A percentile compares a stretch with the other conserved stretches of the same genome.
Conservation (phyloP, 1,140 invertebrate genomes). For the Colletes gigas region DNA sequence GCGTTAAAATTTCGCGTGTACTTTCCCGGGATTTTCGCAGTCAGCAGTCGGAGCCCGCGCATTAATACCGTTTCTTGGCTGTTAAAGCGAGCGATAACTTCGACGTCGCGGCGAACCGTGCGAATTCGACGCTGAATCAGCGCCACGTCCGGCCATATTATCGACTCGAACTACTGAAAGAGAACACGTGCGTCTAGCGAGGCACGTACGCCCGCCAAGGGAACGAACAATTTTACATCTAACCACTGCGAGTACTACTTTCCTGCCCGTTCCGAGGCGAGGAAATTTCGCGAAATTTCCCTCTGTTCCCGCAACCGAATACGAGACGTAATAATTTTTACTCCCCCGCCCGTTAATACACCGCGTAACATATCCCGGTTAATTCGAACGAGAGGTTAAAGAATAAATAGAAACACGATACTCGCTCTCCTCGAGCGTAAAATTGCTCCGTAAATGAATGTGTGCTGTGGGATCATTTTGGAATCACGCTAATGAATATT, state of each 20-base stretch:
- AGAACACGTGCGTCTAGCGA: slow-evolving; percentile 49
- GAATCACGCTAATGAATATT: neutral
- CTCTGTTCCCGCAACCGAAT: neutral
- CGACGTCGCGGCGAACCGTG: slow-evolving; percentile 16
- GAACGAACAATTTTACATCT: slow-evolving; percentile 26
- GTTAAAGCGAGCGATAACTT: slow-evolving; percentile 31
- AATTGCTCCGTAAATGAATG: neutral
- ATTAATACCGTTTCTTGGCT: slow-evolving; percentile 45
- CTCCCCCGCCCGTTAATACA: neutral
- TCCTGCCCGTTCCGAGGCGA: neutral
- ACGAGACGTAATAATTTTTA: neutral
- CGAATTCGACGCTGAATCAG: slow-evolving; percentile 51
- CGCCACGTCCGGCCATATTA: slow-evolving; percentile 53
- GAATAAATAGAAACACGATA: neutral
- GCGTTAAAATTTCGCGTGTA: slow-evolving; percentile 34
- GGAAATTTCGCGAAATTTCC: neutral
- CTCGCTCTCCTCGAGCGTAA: neutral
- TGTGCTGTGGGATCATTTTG: neutral
- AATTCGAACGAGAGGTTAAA: neutral
- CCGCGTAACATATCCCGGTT: neutral
- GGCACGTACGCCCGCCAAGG: slow-evolving; percentile 27
- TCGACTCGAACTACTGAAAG: slow-evolving; percentile 56
- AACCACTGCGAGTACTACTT: neutral
- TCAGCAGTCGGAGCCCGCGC: slow-evolving; percentile 30
- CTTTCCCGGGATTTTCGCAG: slow-evolving; percentile 16